Evolutionary conservation across 1,140 invertebrate genomes (phyloP), one percentile per base, ranked within the genome.

Genomic region (Coelopa frigida): DNA sequence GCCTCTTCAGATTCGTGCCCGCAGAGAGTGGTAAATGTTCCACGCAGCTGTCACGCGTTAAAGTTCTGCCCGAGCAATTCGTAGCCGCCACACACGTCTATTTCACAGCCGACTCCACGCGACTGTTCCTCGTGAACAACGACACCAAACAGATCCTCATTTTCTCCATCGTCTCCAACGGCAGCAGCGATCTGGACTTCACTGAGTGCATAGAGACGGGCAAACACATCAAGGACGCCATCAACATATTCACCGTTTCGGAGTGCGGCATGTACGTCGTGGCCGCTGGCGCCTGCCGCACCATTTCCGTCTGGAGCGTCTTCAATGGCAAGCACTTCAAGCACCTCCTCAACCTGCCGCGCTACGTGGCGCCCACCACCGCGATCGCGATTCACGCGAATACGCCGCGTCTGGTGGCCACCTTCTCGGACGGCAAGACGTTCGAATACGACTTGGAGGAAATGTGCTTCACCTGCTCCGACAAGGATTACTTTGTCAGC

Each of bases 341-440:
- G 57, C 70, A 71, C 70, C 47, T 77, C 31, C 60, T 75, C 40
- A 71, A 72, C 37, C 62, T 88, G 46, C 85, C 85, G 0, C 78
- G 72, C n/a, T 83, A 85, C 55, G 81, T 74, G 44, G 81, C 74
- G 38, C 64, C 78, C 22, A 76, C 79, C 1, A 83, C 82, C 1
- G 81, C 83, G 0, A 61, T 88, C 49, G 73, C 77, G 4, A 68
- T 88, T 7, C 76, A 84, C 49, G 70, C 74, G 15, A 50, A 57
- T 2, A 61, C 61, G 1, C 68, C 75, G 7, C 74, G 72, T 50
- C 58, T 88, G 5, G 72, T 86, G 18, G 68, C 84, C 7, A 77
- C 76, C 4, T 88, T 86, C 70, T 73, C 83, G 2, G 81, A 88
- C 73, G 79, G 82, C 52, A 83, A 80, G 76, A 74, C 88, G 35